Base-by-base conservation (phyloP, 2,888 invertebrate genomes). In the Melanostoma mellinum region DNA sequence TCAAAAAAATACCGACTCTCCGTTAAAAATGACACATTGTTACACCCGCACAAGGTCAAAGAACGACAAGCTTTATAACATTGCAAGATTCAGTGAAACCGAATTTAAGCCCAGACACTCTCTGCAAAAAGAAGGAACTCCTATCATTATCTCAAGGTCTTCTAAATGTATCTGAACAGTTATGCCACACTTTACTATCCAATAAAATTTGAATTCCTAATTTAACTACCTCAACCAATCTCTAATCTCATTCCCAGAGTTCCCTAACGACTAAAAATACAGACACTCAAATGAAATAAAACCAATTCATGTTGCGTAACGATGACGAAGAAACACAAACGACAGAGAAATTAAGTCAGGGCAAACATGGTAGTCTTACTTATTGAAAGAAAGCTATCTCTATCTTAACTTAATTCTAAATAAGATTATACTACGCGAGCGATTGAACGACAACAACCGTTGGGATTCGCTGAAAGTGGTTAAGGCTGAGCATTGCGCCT, bases 291-390 rank as follows among this genome's bases (percentile, higher is more conserved):
- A 48, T 36, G 48, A 52, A 55, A 58, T 40, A 48, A 33, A 65
- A 35, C 44, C 63, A 74, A 69, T 74, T 74, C 58, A 72, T 72
- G 50, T 81, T 81, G 55, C 76, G 50, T 76, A 72, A 81, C 71
- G 40, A 8, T 46, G 6, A 30, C 35, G 3, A 3, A 5, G 42
- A 9, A 3, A 35, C 3, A 10, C 3, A 50, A 50, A 50, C 56
- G 38, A 50, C 6, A n/a, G 36, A 40, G 52, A 52, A 50, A 63
- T n/a, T 33, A 35, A 20, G 3, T 2, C 60, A 36, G 48, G 40
- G 6, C 20, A 63, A 38, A 38, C 55, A 69, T 53, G 40, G 53
- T 10, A 55, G 55, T 50, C 32, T 52, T 52, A 71, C 52, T 46
- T n/a, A 40, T 20, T 9, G 65, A 81, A 81, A 72, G 81, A 81